Conservation (phyloP, 64 coral and sea anemone genomes). For the Pocillopora verrucosa region DNA sequence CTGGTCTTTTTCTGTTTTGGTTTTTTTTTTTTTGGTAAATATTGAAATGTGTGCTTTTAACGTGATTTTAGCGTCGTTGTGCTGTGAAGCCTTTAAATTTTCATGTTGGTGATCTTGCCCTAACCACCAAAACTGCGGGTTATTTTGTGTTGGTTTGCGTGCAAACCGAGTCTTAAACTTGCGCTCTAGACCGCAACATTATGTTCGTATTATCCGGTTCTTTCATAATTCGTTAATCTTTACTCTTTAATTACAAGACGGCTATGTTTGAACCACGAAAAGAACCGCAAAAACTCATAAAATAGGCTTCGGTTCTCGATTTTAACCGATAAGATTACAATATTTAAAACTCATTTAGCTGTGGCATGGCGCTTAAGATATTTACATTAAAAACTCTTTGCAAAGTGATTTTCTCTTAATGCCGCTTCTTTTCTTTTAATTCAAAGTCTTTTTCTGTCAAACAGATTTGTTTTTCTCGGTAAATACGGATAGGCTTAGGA, state of each 20-base stretch:
- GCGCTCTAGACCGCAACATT: slow-evolving; percentile 14
- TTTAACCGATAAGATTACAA: slow-evolving; percentile 38
- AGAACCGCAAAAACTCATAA: slow-evolving; percentile 52
- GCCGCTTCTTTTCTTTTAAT: not conserved
- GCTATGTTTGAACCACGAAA: slow-evolving; percentile 43
- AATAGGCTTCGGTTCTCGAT: slow-evolving; percentile 44
- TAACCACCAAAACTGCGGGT: not conserved
- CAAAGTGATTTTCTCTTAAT: slow-evolving; percentile 17
- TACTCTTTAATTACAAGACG: slow-evolving; percentile 41
- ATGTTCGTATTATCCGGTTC: not conserved
- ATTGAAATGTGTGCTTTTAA: not conserved
- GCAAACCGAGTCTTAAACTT: not conserved
- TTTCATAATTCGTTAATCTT: slow-evolving; percentile 60
- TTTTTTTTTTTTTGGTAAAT: not conserved
- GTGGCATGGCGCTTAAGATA: slow-evolving; percentile 10
- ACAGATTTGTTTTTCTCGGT: slow-evolving; percentile 18
- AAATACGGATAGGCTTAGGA: slow-evolving; percentile 1
- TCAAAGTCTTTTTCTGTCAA: not conserved
- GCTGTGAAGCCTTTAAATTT: not conserved
- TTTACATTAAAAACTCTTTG: slow-evolving; percentile 26
- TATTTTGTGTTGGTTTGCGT: slow-evolving; percentile 3
- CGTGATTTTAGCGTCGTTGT: not conserved
- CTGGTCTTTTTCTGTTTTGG: not conserved
- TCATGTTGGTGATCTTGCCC: not conserved
- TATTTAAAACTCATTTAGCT: slow-evolving; percentile 33